Evolutionary conservation across 2,797 vertebrate genomes (phyloP).

Genomic region (Allobates femoralis): DNA sequence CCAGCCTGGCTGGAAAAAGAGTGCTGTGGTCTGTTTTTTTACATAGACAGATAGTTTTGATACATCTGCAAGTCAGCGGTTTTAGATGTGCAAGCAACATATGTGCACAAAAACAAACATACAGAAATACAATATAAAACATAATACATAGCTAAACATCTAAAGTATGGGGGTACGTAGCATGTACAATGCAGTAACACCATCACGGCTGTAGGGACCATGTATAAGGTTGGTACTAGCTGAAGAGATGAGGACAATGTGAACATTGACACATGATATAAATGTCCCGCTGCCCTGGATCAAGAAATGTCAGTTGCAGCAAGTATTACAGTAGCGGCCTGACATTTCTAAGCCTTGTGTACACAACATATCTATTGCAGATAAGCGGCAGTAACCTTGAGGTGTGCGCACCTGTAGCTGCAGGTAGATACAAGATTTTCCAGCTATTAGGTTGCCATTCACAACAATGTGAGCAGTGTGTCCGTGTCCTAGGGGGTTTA

Average conservation of each 20-base stretch:
- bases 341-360: neutral
- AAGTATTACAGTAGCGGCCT: constrained; percentile 45
- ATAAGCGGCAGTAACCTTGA: constrained; percentile 47
- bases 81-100: no score
- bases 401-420: constrained; percentile 1
- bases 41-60: neutral
- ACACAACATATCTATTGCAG: constrained; percentile 38
- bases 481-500: neutral
- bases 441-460: neutral
- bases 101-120: neutral
- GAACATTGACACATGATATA: neutral
- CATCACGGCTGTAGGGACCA: no score
- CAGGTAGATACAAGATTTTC: neutral
- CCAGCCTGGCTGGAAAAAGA: no score
- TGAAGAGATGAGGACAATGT: no score
- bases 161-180: no score
- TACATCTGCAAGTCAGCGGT: neutral
- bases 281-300: neutral
- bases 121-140: neutral
- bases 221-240: no score
- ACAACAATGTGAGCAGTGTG: neutral
- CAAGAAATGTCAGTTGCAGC: neutral
- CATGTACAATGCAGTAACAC: no score
- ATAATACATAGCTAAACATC: neutral
- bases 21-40: no score